Evolutionary conservation across 2,113 vertebrate genomes (phyloP), one percentile per base, ranked within the genome.

Genomic region (Clinocottus analis): DNA sequence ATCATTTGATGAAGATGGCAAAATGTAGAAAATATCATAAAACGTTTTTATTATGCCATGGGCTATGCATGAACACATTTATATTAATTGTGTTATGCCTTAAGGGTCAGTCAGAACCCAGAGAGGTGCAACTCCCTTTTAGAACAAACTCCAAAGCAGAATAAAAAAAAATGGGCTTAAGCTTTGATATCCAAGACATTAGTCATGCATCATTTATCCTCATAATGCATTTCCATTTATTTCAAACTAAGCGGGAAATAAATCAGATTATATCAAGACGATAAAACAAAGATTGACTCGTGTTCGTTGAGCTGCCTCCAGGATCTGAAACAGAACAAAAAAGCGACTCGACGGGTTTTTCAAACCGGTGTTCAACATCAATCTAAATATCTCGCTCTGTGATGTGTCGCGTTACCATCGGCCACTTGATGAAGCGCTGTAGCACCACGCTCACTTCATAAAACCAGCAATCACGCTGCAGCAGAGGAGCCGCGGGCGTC

Each of bases 381-480:
- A 64, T 79, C 17, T 17, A 11, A 6, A 63, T 43, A 59, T n/a
- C n/a, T 3, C 12, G 6, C 8, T 6, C 43, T n/a, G 37, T 35
- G 56, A 23, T 61, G 7, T 10, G 7, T 12, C n/a, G 37, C 23
- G 51, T 51, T 5, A 31, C 53, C 33, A 47, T 37, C 37, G 39
- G 35, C 14, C 53, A 33, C 59, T 37, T 21, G 63, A 41, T 43
- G 13, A 47, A 47, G 27, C 64, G 21, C 49, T 73, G 27, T 7
- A 27, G 33, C n/a, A 56, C 8, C 31, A 45, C n/a, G 29, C 35
- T 67, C 64, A 74, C 47, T 45, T 77, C 27, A 73, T 51, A 75
- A 84, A 79, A 69, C 11, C 60, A 60, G 35, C 27, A 80, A 61
- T 77, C 21, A 61, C 63, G 60, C 37, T 39, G 27, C 43, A 41